Evolutionary conservation across 2,797 vertebrate genomes (phyloP), one percentile per base, ranked within the genome.

Genomic region (Sternotherus odoratus): DNA sequence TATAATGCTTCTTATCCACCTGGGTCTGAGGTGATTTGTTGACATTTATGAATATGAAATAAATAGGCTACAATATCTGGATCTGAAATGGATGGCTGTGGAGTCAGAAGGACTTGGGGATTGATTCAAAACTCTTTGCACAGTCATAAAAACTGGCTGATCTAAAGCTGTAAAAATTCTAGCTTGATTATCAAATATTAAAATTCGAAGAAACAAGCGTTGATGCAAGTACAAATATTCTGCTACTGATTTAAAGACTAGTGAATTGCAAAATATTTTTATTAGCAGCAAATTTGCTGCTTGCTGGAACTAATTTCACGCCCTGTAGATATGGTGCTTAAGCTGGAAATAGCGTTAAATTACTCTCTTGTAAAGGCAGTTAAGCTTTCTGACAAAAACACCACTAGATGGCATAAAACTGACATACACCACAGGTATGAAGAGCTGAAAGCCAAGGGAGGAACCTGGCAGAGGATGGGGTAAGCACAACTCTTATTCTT

Each of bases 281-380:
- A 98, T 98, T 98, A 98, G 98, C 94, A 94, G 97, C 97, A 98
- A 98, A 98, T 98, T 98, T 98, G 98, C 97, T 96, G 98, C 98
- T 98, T 97, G 98, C 97, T 98, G 98, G 98, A 98, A 98, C 98
- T 98, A 98, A 98, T 98, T 98, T 98, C 98, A 98, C 97, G 98
- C 98, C 98, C 96, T 77, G 97, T 97, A 98, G 98, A 97, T 97
- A 97, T 95, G 97, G 97, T 98, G 97, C 97, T 98, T 98, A 97
- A 97, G 95, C 97, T 96, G 97, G 95, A 97, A 97, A 98, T 98
- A 96, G 98, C 98, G 97, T 98, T 98, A 98, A 98, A 98, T 98
- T 98, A 92, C 97, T 98, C 93, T 97, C 94, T 94, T 91, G 95
- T 94, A 77, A 96, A 97, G 96, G 91, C 94, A 92, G 93, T 88